These are phyloP conservation scores for Brachypalpus laphriformis DNA, from an alignment of 2,888 invertebrate species.

Conservation along the genomic window DNA sequence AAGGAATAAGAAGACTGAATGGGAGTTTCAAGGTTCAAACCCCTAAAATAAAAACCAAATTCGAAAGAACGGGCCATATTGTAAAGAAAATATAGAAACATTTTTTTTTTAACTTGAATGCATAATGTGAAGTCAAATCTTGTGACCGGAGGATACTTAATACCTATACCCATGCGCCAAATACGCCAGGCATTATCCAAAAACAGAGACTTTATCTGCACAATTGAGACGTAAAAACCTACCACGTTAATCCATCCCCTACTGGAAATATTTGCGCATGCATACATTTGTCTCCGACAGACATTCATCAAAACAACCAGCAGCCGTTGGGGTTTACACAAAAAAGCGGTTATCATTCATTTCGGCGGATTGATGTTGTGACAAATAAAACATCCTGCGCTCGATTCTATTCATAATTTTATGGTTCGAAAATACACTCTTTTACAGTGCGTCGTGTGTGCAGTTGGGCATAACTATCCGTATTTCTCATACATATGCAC, in stretches of 20 bases:
- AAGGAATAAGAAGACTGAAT: too few relatives aligned
- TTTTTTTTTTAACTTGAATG: too few relatives aligned
- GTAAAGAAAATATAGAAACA: too few relatives aligned
- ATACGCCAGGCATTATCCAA: too few relatives aligned
- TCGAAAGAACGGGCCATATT: too few relatives aligned
- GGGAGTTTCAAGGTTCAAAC: too few relatives aligned
- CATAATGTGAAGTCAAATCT: too few relatives aligned
- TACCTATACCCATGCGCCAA: too few relatives aligned
- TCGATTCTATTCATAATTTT: conserved; percentile 34
- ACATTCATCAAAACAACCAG: conserved; percentile 39
- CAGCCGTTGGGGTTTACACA: not conserved
- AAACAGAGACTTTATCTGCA: too few relatives aligned
- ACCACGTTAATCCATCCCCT: not conserved
- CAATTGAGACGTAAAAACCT: not conserved
- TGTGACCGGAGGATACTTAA: too few relatives aligned
- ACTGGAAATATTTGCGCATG: conserved; percentile 21
- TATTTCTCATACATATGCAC: not conserved
- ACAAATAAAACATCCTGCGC: conserved; percentile 42
- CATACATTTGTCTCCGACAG: conserved; percentile 5
- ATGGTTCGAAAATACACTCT: conserved; percentile 18
- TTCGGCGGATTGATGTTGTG: conserved; percentile 10
- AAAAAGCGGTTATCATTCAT: conserved; percentile 6
- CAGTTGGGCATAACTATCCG: not conserved
- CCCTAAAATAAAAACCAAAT: too few relatives aligned
- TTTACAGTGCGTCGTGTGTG: not conserved